These are phyloP conservation scores for Acleris cristana DNA, from an alignment of 2,888 invertebrate genomes.

Conservation along the genomic window DNA sequence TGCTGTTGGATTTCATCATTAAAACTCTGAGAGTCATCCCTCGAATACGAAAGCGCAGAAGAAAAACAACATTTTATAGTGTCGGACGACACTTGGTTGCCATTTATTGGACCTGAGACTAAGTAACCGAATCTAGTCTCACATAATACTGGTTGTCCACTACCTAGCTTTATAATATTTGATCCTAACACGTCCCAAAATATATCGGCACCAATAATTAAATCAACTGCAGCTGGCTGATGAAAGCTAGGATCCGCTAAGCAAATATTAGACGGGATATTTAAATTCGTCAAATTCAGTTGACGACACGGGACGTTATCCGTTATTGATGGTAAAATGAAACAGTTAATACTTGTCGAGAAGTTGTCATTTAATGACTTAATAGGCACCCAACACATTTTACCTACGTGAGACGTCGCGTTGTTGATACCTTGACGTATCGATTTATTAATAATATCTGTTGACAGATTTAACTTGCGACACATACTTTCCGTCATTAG, in stretches of 20 bases:
- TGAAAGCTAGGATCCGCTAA: conserved; percentile 44
- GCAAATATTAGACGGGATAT: conserved; percentile 41
- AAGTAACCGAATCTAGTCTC: too few relatives aligned
- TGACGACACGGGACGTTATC: conserved; percentile 34
- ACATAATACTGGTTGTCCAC: too few relatives aligned
- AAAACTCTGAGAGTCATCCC: neutral
- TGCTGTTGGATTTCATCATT: neutral
- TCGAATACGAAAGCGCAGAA: neutral
- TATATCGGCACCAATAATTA: too few relatives aligned
- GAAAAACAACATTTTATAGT: neutral
- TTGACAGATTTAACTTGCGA: too few relatives aligned
- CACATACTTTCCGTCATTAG: too few relatives aligned
- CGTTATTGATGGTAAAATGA: conserved; percentile 42
- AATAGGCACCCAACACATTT: too few relatives aligned
- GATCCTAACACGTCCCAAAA: too few relatives aligned
- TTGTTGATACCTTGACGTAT: too few relatives aligned
- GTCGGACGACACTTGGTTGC: neutral
- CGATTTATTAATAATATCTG: too few relatives aligned
- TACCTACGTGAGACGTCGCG: too few relatives aligned
- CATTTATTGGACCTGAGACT: neutral
- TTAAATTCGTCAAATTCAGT: conserved; percentile 31
- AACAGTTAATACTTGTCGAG: conserved; percentile 34
- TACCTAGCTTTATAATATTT: too few relatives aligned
- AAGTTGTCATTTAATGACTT: conserved; percentile 37
- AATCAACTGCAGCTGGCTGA: conserved; percentile 27